phyloP scores from a whole-genome alignment of 2,888 invertebrate species.

The Ochlodes sylvanus region DNA sequence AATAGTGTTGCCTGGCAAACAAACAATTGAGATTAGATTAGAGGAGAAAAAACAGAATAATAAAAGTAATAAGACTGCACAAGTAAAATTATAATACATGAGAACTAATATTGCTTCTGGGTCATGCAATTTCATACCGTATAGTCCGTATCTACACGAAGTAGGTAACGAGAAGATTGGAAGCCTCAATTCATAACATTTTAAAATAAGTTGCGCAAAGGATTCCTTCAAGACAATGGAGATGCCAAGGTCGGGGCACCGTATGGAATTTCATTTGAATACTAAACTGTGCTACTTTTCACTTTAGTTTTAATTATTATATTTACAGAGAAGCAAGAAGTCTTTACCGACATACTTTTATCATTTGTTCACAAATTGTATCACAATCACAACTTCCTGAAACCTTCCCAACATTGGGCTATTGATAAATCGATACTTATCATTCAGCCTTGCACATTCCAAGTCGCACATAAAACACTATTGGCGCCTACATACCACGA shows the following conservation, averaged over 20 bases:
- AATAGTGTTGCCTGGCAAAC: not conserved
- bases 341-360: not conserved
- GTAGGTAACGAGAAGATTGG: not conserved
- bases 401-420: not conserved
- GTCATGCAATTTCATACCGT: not conserved
- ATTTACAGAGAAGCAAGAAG: not conserved
- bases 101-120: not conserved
- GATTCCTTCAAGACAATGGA: constrained; percentile 40
- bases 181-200: constrained; percentile 5
- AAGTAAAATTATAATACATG: not conserved
- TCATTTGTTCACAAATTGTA: constrained; percentile 7
- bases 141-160: not conserved
- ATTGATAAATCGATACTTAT: constrained; percentile 20
- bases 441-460: constrained; percentile 29
- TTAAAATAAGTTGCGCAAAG: constrained; percentile 21
- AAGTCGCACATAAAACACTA: constrained; percentile 25
- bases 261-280: constrained; percentile 34
- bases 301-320: not conserved
- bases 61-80: not conserved
- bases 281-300: constrained; percentile 1
- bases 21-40: not conserved
- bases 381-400: constrained; percentile 13
- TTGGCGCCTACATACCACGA: constrained; percentile 34
- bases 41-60: not conserved
- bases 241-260: constrained; percentile 36